A percentile compares a stretch with the other conserved stretches of the same genome.
Evolutionary conservation across 2,113 vertebrate species (phyloP).

Genomic region (Sebastes schlegelii): DNA sequence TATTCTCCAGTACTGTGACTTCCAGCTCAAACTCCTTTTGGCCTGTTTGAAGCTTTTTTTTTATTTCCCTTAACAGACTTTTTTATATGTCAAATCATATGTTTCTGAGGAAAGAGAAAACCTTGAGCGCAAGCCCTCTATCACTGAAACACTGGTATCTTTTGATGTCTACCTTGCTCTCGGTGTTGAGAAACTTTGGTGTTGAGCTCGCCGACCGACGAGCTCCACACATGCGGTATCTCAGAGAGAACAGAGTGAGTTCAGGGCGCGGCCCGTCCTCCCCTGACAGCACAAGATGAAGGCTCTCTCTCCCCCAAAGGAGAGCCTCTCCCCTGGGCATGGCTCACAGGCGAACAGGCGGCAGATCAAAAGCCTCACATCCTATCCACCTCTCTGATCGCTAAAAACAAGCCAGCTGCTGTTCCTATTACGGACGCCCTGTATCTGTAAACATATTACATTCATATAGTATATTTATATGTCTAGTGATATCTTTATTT

Average conservation of each 20-base stretch:
- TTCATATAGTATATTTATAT: background rate
- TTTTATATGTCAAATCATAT: background rate
- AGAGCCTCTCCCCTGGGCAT: conserved; percentile 54
- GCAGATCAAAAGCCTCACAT: conserved; percentile 68
- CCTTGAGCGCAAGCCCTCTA: background rate
- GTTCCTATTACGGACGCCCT: conserved; percentile 3
- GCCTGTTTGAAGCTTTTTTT: background rate
- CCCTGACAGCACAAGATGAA: conserved; percentile 65
- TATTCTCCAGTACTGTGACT: background rate
- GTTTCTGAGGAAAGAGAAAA: background rate
- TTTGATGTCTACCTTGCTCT: conserved; percentile 16
- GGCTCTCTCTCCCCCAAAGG: conserved; percentile 45
- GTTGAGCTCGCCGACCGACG: background rate
- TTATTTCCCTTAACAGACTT: background rate
- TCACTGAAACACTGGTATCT: background rate
- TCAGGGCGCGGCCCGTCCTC: conserved; percentile 35
- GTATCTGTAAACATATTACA: conserved; percentile 2
- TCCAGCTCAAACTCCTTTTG: background rate
- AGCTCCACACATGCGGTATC: conserved; percentile 19
- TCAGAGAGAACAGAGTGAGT: conserved; percentile 15
- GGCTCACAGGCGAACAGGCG: conserved; percentile 58
- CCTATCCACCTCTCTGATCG: conserved; percentile 38
- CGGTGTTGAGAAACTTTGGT: conserved; percentile 1
- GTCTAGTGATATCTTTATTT: background rate
- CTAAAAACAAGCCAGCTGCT: conserved; percentile 59